Evolutionary conservation across 30 jellyfish, hydroid and myxozoan species (phyloP).

Genomic region (Pseudorhiza aurosa): DNA sequence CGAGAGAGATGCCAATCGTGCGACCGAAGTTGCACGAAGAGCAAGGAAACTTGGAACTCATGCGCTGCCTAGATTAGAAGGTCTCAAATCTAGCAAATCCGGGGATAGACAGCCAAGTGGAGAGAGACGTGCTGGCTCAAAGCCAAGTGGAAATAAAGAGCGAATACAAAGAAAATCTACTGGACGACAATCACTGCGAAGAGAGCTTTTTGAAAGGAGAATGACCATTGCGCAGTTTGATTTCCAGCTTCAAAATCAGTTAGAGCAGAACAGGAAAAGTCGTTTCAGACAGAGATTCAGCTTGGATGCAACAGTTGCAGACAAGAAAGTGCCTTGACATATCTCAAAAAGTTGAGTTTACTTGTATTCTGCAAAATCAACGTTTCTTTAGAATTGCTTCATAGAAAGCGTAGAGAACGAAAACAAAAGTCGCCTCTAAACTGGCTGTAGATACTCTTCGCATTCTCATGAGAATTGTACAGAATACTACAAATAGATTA

Average conservation of each 20-base stretch:
- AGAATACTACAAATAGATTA: too few relatives aligned
- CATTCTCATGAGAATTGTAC: too few relatives aligned
- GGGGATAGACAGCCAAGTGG: background rate
- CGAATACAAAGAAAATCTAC: background rate
- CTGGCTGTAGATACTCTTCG: too few relatives aligned
- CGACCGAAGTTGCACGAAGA: background rate
- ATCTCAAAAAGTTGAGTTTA: background rate
- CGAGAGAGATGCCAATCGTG: background rate
- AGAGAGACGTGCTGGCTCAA: background rate
- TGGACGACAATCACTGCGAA: background rate
- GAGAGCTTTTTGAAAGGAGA: constrained; percentile 4
- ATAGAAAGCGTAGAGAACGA: background rate
- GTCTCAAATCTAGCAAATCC: background rate
- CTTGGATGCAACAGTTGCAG: background rate
- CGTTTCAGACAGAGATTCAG: background rate
- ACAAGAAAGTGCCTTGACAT: background rate
- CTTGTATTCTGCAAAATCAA: background rate
- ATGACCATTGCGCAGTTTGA: background rate
- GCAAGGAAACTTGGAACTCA: background rate
- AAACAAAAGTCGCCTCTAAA: too few relatives aligned
- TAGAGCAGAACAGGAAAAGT: background rate
- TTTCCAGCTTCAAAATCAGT: background rate
- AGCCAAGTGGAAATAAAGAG: background rate
- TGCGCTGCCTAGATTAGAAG: background rate
- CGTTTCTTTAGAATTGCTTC: background rate